A percentile compares a stretch with the other conserved stretches of the same genome.
These are phyloP conservation scores for Thomomys bottae DNA, from an alignment of 2,113 vertebrate species.

Conservation along the genomic window DNA sequence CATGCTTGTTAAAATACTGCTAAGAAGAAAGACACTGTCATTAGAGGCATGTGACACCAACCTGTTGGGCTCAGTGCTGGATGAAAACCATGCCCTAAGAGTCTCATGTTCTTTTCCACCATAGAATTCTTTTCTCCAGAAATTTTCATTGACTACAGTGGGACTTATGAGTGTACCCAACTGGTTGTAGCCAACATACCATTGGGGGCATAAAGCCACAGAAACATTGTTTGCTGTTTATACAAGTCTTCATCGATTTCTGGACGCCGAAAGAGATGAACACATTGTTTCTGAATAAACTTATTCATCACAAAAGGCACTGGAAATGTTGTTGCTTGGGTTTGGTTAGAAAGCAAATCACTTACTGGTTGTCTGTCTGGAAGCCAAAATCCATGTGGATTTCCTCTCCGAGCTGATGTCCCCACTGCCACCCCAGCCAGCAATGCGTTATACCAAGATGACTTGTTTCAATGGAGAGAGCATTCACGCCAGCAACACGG, in stretches of 20 bases:
- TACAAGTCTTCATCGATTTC: slow-evolving; percentile 53
- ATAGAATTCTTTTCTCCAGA: slow-evolving; percentile 3
- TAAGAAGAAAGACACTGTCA: slow-evolving; percentile 40
- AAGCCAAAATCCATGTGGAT: slow-evolving; percentile 48
- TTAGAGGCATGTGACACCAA: not conserved
- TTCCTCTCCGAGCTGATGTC: slow-evolving; percentile 8
- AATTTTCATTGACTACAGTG: slow-evolving; percentile 55
- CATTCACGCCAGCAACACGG: not conserved
- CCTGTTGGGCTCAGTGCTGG: not conserved
- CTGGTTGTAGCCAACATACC: slow-evolving; percentile 54
- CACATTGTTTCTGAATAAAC: slow-evolving; percentile 72
- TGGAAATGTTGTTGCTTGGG: slow-evolving; percentile 59
- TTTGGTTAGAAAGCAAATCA: slow-evolving; percentile 45
- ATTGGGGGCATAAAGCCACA: slow-evolving; percentile 22
- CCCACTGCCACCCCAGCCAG: not conserved
- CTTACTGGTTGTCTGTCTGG: slow-evolving; percentile 35
- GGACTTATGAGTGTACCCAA: slow-evolving; percentile 30
- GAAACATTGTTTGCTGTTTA: slow-evolving; percentile 70
- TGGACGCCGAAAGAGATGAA: slow-evolving; percentile 63
- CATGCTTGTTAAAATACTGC: slow-evolving; percentile 59
- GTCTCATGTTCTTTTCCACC: not conserved
- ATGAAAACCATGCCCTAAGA: not conserved
- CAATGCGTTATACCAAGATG: not conserved
- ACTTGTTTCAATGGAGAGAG: not conserved
- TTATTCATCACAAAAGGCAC: slow-evolving; percentile 71